Evolutionary conservation across 2,797 vertebrate species (phyloP), one percentile per base, ranked within the genome.

Genomic region (Pseudomugil gertrudae): DNA sequence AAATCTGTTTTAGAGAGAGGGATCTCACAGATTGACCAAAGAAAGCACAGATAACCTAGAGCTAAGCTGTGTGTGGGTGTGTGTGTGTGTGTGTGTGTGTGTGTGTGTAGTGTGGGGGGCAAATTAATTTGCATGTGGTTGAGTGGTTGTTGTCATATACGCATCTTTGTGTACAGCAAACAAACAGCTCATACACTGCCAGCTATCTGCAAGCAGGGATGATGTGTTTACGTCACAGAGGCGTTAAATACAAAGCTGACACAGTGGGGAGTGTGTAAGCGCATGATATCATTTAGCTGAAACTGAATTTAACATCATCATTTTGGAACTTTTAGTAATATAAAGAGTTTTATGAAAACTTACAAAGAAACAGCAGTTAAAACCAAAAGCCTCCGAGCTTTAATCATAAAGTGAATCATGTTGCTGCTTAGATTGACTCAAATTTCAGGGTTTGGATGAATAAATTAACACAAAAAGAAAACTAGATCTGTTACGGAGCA

Each of bases 101-200:
- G 8, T 5, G 32, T 11, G 11, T 11, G 35, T 11, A 9, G 35
- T 11, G 51, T n/a, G 24, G 66, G 69, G 69, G 62, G 43, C 55
- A 29, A 33, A 52, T 30, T 1, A 3, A 82, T 84, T 81, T 79
- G 74, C 78, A 87, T 79, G 69, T 27, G 77, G 58, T 52, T 83
- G 63, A 78, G 60, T 51, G 67, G 55, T 77, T 85, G 80, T 75
- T 79, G 72, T 69, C 27, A 9, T 75, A 62, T 79, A 66, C 57
- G 29, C 69, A 29, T 79, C 57, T 78, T 59, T 84, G 78, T 78
- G 72, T 78, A 51, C 23, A 77, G 45, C 43, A 90, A 87, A 81
- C 81, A 83, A 80, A 36, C 9, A 3, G 24, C 57, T 56, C 62
- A 51, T 51, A 1, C 47, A 59, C 66, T 64, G 63, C 63, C 76